phyloP scores from a whole-genome alignment of 1,140 invertebrate genomes.

The Drosophila tristis region DNA sequence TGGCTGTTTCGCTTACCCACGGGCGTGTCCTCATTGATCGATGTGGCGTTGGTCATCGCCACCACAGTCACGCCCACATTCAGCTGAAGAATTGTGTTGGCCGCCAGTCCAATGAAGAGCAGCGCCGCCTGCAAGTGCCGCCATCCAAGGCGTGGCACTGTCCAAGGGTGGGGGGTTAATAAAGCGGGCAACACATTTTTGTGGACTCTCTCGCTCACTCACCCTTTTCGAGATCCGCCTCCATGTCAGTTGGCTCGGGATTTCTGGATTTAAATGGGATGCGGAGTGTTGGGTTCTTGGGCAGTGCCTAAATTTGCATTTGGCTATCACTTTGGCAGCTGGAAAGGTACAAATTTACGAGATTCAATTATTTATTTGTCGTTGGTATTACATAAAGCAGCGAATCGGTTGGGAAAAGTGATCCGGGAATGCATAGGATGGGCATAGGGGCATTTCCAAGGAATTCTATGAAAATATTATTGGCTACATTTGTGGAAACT shows the following conservation, averaged over 20 bases:
- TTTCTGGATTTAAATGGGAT: constrained; percentile 7
- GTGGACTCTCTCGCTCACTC: constrained; percentile 4
- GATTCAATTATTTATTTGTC: too few relatives aligned
- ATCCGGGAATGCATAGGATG: too few relatives aligned
- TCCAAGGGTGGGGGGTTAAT: neutral
- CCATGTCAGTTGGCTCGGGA: constrained; percentile 23
- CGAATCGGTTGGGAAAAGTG: too few relatives aligned
- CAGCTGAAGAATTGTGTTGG: constrained; percentile 87
- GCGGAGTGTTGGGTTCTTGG: neutral
- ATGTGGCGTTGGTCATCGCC: constrained; percentile 74
- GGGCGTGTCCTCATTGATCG: constrained; percentile 59
- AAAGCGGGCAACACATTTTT: neutral
- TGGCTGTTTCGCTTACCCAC: constrained; percentile 62
- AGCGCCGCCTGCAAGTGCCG: constrained; percentile 88
- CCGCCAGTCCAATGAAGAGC: constrained; percentile 87
- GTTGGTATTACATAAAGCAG: too few relatives aligned
- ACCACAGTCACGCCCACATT: constrained; percentile 88
- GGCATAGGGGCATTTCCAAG: too few relatives aligned
- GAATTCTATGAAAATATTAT: too few relatives aligned
- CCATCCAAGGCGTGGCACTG: constrained; percentile 85
- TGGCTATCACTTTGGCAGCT: too few relatives aligned
- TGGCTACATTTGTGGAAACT: too few relatives aligned
- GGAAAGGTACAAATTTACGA: too few relatives aligned
- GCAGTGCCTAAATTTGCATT: neutral
- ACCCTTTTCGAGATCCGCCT: constrained; percentile 49